Conservation (phyloP, 2,888 invertebrate genomes). For the Volucella zonaria region DNA sequence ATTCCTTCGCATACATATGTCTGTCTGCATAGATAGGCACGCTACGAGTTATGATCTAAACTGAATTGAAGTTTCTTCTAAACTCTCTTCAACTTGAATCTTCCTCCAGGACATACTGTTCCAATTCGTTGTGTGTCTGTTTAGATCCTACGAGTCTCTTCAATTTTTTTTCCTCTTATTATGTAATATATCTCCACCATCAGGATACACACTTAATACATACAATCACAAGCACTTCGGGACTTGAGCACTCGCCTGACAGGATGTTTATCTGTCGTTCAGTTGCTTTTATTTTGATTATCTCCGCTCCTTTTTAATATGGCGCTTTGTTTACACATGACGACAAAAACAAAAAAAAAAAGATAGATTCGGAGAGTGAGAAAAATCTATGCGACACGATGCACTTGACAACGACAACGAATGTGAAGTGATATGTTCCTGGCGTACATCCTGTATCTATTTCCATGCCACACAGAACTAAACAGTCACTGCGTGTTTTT, state of each 20-base stretch:
- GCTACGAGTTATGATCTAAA: too few relatives aligned
- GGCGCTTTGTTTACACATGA: constrained; percentile 52
- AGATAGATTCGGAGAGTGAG: constrained; percentile 36
- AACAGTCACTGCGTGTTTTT: constrained; percentile 42
- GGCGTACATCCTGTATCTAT: constrained; percentile 38
- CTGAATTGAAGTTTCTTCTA: too few relatives aligned
- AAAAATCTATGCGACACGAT: constrained; percentile 41
- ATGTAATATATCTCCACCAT: constrained; percentile 5
- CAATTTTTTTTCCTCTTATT: not conserved
- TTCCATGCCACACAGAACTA: not conserved
- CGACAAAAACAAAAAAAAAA: constrained; percentile 1
- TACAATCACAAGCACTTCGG: constrained; percentile 57
- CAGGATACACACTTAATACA: constrained; percentile 40
- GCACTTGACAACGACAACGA: constrained; percentile 42
- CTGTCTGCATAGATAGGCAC: too few relatives aligned
- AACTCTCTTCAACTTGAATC: too few relatives aligned
- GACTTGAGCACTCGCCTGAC: constrained; percentile 49
- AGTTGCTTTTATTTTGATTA: constrained; percentile 64
- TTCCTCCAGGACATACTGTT: constrained; percentile 34
- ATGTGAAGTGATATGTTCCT: constrained; percentile 64
- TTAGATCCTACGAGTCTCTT: not conserved
- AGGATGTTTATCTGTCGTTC: constrained; percentile 68
- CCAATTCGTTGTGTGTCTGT: constrained; percentile 18
- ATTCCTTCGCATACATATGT: too few relatives aligned
- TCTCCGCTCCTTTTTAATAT: constrained; percentile 4